Base-by-base conservation (phyloP, 2,888 invertebrate species). In the Xylocampa areola region DNA sequence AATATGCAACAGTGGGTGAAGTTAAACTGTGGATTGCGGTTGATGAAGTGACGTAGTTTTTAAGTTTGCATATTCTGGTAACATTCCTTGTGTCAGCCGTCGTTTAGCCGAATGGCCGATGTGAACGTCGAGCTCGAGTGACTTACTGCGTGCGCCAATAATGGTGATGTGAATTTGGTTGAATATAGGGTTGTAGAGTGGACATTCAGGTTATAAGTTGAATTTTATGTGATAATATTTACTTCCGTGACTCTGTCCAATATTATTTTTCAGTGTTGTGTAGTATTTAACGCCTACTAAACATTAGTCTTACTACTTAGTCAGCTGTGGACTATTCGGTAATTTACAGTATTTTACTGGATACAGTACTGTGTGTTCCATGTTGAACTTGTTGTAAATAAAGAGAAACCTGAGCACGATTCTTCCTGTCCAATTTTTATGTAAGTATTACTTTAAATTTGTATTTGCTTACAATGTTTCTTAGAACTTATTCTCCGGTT, bases 321-420 rank as follows among this genome's bases (percentile, higher is more conserved):
- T 75, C 80, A 80, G 73, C 79, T 80, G 81, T 77, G 79, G 77
- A 79, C 72, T 73, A 76, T 57, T 81, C 77, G 72, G 79, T 79
- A 82, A 77, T 76, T 82, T 79, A 79, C 68, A 80, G 70, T 80
- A 80, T 82, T 79, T 77, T 82, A 71, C 70, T 79, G 67, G 79
- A 82, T 84, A 84, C 73, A 80, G 80, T 81, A 80, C 75, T 73
- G 77, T 81, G 87, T 83, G 84, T 78, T 80, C 76, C 79, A 82
- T 81, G 81, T 83, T 82, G 84, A 77, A 81, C 79, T 80, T 77
- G 82, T 86, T 79, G 68, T 82, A 85, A 83, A 80, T 84, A 83
- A 78, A 79, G 68, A 74, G 61, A 73, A 77, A 61, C 63, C 63
- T 72, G 68, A 57, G 63, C 63, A 54, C 45, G 51, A 37, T 62